Base-by-base conservation (phyloP, 1,140 invertebrate species). In the Cylas formicarius region DNA sequence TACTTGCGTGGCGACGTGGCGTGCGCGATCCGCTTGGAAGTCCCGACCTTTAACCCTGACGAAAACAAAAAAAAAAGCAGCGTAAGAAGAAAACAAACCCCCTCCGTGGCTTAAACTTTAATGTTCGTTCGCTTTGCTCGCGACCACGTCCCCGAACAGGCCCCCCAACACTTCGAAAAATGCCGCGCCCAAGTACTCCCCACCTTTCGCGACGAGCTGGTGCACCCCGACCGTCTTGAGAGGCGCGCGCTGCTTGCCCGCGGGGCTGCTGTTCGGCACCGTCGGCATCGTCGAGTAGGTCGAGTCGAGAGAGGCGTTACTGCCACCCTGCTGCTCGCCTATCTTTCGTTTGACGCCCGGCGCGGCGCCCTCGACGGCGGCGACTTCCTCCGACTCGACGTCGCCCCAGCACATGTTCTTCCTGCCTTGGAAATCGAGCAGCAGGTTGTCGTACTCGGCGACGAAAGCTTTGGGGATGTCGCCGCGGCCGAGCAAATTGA, bases 391-490 rank as follows among this genome's bases (percentile, higher is more conserved):
- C 48, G 35, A 39, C 56, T 63, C 27, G 64, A 39, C n/a, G 62
- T 58, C 4, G 43, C 41, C 28, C 68, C 68, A 75, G 47, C 65
- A 71, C 2, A 74, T 68, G 32, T 61, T 65, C 34, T 62, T 62
- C 13, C 68, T 57, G 2, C 70, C 70, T 47, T 72, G 67, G 6
- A 71, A 53, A 11, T 60, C 56, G 33, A 44, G 32, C 9, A 50
- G 42, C 11, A 63, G 20, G 7, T 41, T 35, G n/a, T 58, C 50
- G 39, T 62, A 62, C 13, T 56, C 34, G 8, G 39, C 31, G 5
- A 33, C 43, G 8, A 58, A 36, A 10, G 29, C 19, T 9, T 62
- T 44, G 1, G 54, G 56, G 9, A 53, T 45, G 10, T 53, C 43
- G 26, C 49, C 53, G 29, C 56, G 48, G 2, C 60, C 59, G 13